Base-by-base conservation (phyloP, 2,113 vertebrate species). In the Sinocyclocheilus maitianheensis region DNA sequence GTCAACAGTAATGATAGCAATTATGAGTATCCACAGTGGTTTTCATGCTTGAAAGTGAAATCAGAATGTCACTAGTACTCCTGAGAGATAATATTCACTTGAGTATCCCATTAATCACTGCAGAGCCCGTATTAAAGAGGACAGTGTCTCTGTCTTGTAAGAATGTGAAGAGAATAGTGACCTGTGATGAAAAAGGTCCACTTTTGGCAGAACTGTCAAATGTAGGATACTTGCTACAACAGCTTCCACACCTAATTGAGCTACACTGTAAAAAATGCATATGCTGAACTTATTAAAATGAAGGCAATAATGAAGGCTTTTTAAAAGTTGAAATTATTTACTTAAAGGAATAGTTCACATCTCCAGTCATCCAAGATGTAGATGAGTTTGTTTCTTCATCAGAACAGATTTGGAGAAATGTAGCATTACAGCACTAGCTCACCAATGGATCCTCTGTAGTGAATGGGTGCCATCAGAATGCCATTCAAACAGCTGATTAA, bases 131-230 rank as follows among this genome's bases (percentile, higher is more conserved):
- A 24, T 79, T 58, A 60, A 65, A 60, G 24, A 62, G 62, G 74
- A 62, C 71, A 55, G 63, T 53, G 53, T 76, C 63, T 71, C 13
- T 8, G 26, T 75, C 43, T 62, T 34, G 67, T 22, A 65, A 67
- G 48, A 86, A 67, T 77, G 12, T 60, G 51, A 34, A 48, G 67
- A 10, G 77, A 53, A 34, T 34, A 34, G 87, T 90, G 88, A 91
- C 88, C 92, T 77, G 43, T 72, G 79, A 91, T 91, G 72, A 60
- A 55, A 85, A 71, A 80, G 13, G 40, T 4, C 30, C 10, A 10
- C 16, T 81, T 43, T 46, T 24, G 58, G 60, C n/a, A 18, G 58
- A 80, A 30, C 37, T 34, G 48, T 63, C 22, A 46, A 81, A 65
- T 24, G 58, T 46, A 46, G 22, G 22, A 43, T 80, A 18, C 77